phyloP scores from a whole-genome alignment of 2,113 vertebrate species.

The Irena cyanogastra region DNA sequence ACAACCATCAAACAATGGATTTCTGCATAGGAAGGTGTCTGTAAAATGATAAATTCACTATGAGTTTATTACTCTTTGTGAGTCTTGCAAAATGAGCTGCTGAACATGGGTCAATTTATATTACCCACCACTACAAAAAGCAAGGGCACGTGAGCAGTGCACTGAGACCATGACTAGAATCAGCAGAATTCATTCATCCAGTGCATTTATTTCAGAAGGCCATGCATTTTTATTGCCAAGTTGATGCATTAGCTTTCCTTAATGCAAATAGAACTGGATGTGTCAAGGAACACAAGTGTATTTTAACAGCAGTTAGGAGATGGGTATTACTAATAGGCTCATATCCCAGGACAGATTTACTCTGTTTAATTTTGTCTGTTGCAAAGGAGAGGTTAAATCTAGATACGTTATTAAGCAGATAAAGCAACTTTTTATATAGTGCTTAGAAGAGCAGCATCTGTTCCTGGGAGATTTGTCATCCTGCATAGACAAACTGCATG shows the following conservation, averaged over 20 bases:
- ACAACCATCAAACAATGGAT: neutral
- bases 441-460: neutral
- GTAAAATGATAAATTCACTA: neutral
- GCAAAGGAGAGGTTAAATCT: slow-evolving; percentile 22
- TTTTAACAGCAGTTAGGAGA: slow-evolving; percentile 4
- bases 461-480: neutral
- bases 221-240: neutral
- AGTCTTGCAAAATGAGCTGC: neutral
- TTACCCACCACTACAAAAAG: neutral
- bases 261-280: neutral
- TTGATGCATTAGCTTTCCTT: neutral
- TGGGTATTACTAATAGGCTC: neutral
- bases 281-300: neutral
- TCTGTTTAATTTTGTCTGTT: slow-evolving; percentile 38
- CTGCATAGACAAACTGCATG: neutral
- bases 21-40: neutral
- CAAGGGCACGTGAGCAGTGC: neutral
- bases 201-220: neutral
- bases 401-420: slow-evolving; percentile 2
- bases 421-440: neutral
- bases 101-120: neutral
- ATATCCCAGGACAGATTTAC: neutral
- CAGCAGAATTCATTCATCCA: neutral
- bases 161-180: neutral
- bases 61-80: neutral